Conservation (phyloP, 2,888 invertebrate species). For the Teinopalpus imperialis region DNA sequence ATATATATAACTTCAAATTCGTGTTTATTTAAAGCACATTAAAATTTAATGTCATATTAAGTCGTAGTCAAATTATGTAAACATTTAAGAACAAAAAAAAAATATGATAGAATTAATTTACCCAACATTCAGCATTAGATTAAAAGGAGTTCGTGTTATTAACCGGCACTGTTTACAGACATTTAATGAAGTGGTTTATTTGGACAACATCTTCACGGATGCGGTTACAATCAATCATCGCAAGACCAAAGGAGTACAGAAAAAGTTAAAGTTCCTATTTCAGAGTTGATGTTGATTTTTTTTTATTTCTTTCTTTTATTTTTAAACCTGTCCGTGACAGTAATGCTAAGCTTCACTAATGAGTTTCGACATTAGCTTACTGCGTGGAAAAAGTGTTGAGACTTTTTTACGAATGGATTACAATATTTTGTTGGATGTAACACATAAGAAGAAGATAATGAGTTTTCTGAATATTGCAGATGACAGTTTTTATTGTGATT, state of each 20-base stretch:
- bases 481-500: too few species aligned
- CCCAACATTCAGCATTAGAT: too few species aligned
- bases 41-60: too few species aligned
- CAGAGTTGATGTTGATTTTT: conserved; percentile 57
- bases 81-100: too few species aligned
- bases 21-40: too few species aligned
- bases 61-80: too few species aligned
- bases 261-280: conserved; percentile 65
- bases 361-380: conserved; percentile 77
- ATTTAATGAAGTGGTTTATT: conserved; percentile 37
- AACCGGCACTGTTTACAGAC: conserved; percentile 23
- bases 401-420: conserved; percentile 67
- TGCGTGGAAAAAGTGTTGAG: conserved; percentile 54
- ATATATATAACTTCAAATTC: too few species aligned
- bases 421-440: conserved; percentile 36
- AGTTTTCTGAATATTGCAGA: conserved; percentile 12
- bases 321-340: conserved; percentile 77
- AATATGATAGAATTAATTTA: too few species aligned
- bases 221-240: conserved; percentile 64
- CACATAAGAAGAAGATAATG: conserved; percentile 13
- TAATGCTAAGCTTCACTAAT: conserved; percentile 76
- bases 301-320: conserved; percentile 54
- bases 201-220: conserved; percentile 26
- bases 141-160: conserved; percentile 4
- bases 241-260: conserved; percentile 46